Conservation (phyloP, 1,140 invertebrate species). For the Tetragnatha versicolor region DNA sequence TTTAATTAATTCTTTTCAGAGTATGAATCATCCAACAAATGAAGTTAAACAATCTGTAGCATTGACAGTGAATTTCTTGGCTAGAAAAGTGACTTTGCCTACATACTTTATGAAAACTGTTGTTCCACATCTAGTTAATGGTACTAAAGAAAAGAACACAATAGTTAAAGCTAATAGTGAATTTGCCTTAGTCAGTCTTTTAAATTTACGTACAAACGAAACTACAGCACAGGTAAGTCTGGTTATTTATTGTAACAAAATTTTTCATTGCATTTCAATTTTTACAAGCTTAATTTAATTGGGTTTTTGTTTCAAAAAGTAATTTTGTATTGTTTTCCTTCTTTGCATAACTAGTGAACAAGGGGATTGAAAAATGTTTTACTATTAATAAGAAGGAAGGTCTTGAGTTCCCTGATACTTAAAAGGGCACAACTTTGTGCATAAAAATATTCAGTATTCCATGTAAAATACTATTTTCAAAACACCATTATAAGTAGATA, state of each 20-base stretch:
- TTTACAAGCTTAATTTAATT: neutral
- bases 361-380: too few relatives aligned
- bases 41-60: slow-evolving; percentile 94
- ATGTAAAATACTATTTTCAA: too few relatives aligned
- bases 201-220: slow-evolving; percentile 79
- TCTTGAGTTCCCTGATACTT: too few relatives aligned
- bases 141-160: slow-evolving; percentile 96
- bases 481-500: too few relatives aligned
- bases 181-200: slow-evolving; percentile 83
- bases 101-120: slow-evolving; percentile 77
- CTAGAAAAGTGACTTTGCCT: slow-evolving; percentile 71
- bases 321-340: too few relatives aligned
- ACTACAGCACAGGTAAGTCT: slow-evolving; percentile 75
- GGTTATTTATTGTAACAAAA: neutral
- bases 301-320: too few relatives aligned
- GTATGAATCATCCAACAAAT: slow-evolving; percentile 90
- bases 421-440: too few relatives aligned
- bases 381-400: too few relatives aligned
- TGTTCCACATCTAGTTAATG: slow-evolving; percentile 91
- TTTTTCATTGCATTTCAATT: neutral
- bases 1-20: slow-evolving; percentile 40
- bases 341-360: too few relatives aligned
- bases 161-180: slow-evolving; percentile 93
- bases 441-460: too few relatives aligned
- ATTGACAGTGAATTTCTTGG: slow-evolving; percentile 77